Percentiles rank a stretch among this genome's conserved stretches.
phyloP scores from a whole-genome alignment of 2,113 vertebrate species.

The Uria aalge region DNA sequence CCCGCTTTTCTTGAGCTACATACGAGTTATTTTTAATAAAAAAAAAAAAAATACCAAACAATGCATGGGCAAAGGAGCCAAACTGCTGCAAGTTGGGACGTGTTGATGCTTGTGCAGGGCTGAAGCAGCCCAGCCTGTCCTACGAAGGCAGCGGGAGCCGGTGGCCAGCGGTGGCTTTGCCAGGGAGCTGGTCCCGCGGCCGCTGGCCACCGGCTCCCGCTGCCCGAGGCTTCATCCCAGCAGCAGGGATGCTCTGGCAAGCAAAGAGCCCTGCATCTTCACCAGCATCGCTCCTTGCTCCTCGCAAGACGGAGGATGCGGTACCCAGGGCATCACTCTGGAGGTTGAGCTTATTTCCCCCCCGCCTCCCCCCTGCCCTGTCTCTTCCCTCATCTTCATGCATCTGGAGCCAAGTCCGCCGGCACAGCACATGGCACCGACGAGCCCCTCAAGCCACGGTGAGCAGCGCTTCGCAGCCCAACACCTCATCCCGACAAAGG shows the following conservation, averaged over 20 bases:
- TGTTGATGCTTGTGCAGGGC: not conserved
- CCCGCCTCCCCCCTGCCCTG: too few relatives aligned
- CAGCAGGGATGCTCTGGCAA: not conserved
- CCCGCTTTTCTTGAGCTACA: accelerated
- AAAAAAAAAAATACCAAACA: not conserved
- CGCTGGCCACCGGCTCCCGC: not conserved
- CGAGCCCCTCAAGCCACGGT: not conserved
- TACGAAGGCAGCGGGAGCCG: not conserved
- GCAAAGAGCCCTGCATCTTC: not conserved
- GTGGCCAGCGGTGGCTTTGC: not conserved
- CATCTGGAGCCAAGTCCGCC: accelerated
- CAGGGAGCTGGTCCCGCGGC: too few relatives aligned
- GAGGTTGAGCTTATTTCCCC: not conserved
- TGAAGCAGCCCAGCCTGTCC: not conserved
- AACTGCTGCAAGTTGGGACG: not conserved
- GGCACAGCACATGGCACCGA: not conserved
- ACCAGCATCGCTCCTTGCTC: not conserved
- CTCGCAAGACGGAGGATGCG: accelerated
- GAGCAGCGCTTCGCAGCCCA: not conserved
- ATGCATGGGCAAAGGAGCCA: accelerated
- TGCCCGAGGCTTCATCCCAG: not conserved
- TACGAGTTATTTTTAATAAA: not conserved
- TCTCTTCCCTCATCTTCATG: accelerated
- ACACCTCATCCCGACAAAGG: accelerated
- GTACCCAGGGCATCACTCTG: accelerated